These are phyloP conservation scores for Papilio elwesi DNA, from an alignment of 2,888 invertebrate species.

Conservation along the genomic window DNA sequence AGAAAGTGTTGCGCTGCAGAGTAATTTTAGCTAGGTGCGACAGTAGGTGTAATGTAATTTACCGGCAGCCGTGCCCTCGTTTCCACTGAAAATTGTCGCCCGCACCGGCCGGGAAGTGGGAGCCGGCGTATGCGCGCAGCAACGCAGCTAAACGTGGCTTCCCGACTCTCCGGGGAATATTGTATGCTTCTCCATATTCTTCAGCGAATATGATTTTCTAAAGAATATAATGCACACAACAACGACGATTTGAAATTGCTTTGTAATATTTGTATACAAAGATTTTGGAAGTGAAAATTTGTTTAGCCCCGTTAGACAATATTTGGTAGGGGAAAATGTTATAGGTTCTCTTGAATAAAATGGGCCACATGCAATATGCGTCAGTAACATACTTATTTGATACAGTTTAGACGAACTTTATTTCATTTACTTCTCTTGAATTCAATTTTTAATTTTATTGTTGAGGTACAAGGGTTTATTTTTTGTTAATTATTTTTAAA, in stretches of 20 bases:
- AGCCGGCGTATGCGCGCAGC: constrained; percentile 52
- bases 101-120: constrained; percentile 49
- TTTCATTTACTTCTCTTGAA: too few relatives aligned
- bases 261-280: too few relatives aligned
- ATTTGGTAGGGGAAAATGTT: too few relatives aligned
- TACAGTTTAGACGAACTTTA: too few relatives aligned
- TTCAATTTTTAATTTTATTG: too few relatives aligned
- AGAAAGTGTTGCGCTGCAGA: constrained; percentile 38
- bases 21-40: constrained; percentile 45
- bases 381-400: too few relatives aligned
- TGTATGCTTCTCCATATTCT: not conserved
- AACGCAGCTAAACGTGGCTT: constrained; percentile 56
- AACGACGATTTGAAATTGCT: not conserved
- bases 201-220: constrained; percentile 5
- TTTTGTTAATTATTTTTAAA: too few relatives aligned
- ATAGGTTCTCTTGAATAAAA: too few relatives aligned
- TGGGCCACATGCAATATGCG: too few relatives aligned
- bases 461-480: too few relatives aligned
- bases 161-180: constrained; percentile 49
- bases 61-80: constrained; percentile 57
- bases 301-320: too few relatives aligned
- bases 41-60: constrained; percentile 59
- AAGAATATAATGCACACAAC: not conserved
- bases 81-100: constrained; percentile 68
- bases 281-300: too few relatives aligned